Evolutionary conservation across 1,140 invertebrate genomes (phyloP), one percentile per base, ranked within the genome.

Genomic region (Drosophila lini): DNA sequence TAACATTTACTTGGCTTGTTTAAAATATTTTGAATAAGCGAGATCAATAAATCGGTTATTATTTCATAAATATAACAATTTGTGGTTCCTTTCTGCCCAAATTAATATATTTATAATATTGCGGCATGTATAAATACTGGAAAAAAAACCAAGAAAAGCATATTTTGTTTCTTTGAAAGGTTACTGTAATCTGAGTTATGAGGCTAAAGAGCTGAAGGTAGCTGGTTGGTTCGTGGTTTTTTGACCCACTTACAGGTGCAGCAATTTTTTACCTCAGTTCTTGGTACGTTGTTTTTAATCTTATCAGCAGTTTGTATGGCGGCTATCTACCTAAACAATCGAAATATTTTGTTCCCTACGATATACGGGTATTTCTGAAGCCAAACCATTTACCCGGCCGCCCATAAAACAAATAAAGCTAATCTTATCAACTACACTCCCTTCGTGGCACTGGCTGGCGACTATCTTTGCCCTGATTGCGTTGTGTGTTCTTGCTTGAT

Each of bases 201-300:
- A 13, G 8, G 19, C 36, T 38, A 0, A 38, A 55, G 13, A 22
- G 16, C 13, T 38, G 22, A 53, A 53, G 52, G 52, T 38, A 38
- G 19, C 34, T n/a, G 19, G 19, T 22, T 55, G 8, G 34, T 53
- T 36, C 5, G 3, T 25, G 19, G 13, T 25, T 36, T 53, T 62
- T 45, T 53, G 69, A 56, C 61, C 58, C 52, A 59, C 41, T 71
- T 80, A 83, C 83, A 88, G 73, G 83, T 88, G 73, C 59, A 74
- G 42, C 56, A 61, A 53, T 78, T 78, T 64, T 59, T 38, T 55
- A 34, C 22, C 6, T 40, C 7, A 11, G 31, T 32, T 83, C 60
- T 64, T 44, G 68, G 47, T 77, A 40, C 16, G 16, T 63, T 40
- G 22, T 69, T 65, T 55, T 28, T 64, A 80, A 70, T 83, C 84